Base-by-base conservation (phyloP, 2,113 vertebrate species). In the Cephalopterus ornatus region DNA sequence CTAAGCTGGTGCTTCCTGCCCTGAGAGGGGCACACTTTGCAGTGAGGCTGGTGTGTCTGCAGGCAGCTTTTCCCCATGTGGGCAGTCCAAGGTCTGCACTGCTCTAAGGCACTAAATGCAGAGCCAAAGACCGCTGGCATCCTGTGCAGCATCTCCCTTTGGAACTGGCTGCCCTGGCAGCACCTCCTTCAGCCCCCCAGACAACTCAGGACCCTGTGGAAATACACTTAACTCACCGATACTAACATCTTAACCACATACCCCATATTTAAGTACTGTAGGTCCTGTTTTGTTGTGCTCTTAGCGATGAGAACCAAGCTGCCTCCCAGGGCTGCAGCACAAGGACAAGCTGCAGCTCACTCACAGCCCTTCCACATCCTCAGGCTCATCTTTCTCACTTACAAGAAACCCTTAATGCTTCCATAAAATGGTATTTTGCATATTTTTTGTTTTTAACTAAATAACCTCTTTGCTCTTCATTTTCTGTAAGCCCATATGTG, bases 201-300 rank as follows among this genome's bases (percentile, higher is more conserved):
- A n/a, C 14, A 53, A 0, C 41, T 37, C 85, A 58, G 28, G 4
- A 11, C 5, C 2, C 17, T 11, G 5, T 80, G 37, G 41, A 58
- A 74, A 26, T 3, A 42, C 14, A 26, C 22, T 74, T 33, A 32
- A 26, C 24, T 70, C 41, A 72, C 66, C 39, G 32, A 1, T 12
- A 35, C 16, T 26, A 52, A 27, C 37, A 52, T 14, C 35, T 63
- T 50, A 55, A 47, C 17, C 16, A 5, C 20, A 37, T 11, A 42
- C 20, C 23, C 9, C 32, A 9, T 24, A 30, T 39, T 42, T 50
- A 22, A 50, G 39, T 35, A 28, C 8, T 0, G 0, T 6, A 49
- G 37, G 12, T 81, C 39, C 42, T 55, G 49, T 9, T 35, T 7
- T 49, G 47, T 50, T 32, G 41, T 41, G 46, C 67, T 73, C 39